Percentiles rank a stretch among this genome's conserved stretches.
Evolutionary conservation across 92 coral and sea anemone genomes (phyloP).

Genomic region (Phenganax stokvisi): DNA sequence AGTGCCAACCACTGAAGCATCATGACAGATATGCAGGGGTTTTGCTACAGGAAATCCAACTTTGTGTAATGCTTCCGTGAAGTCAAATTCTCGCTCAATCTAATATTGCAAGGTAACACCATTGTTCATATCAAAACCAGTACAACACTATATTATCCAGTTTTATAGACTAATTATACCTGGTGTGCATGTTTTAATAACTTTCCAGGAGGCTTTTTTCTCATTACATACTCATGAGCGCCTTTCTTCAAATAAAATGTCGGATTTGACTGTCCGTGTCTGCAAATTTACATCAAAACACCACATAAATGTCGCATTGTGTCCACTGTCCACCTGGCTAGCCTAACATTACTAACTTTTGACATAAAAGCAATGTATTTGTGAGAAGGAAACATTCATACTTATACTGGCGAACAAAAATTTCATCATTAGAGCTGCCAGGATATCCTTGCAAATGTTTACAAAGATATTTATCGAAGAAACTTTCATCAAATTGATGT

Average conservation of each 20-base stretch:
- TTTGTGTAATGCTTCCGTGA: slow-evolving; percentile 62
- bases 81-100: slow-evolving; percentile 77
- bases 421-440: slow-evolving; percentile 31
- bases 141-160: neutral
- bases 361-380: too few relatives aligned
- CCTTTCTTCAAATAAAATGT: slow-evolving; percentile 73
- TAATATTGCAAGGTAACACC: neutral
- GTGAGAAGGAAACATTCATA: slow-evolving; percentile 15
- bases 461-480: slow-evolving; percentile 55
- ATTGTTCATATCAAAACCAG: too few relatives aligned
- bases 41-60: slow-evolving; percentile 76
- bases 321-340: too few relatives aligned
- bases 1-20: slow-evolving; percentile 74
- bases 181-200: slow-evolving; percentile 80
- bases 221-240: slow-evolving; percentile 62
- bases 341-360: too few relatives aligned
- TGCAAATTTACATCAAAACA: slow-evolving; percentile 19
- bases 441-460: slow-evolving; percentile 57
- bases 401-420: slow-evolving; percentile 73
- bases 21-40: slow-evolving; percentile 68
- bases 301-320: neutral
- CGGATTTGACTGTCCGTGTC: slow-evolving; percentile 95
- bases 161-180: slow-evolving; percentile 40
- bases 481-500: slow-evolving; percentile 61
- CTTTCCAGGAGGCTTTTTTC: slow-evolving; percentile 87